These are phyloP conservation scores for Adrianichthys oophorus DNA, from an alignment of 2,797 vertebrate species.

Conservation along the genomic window DNA sequence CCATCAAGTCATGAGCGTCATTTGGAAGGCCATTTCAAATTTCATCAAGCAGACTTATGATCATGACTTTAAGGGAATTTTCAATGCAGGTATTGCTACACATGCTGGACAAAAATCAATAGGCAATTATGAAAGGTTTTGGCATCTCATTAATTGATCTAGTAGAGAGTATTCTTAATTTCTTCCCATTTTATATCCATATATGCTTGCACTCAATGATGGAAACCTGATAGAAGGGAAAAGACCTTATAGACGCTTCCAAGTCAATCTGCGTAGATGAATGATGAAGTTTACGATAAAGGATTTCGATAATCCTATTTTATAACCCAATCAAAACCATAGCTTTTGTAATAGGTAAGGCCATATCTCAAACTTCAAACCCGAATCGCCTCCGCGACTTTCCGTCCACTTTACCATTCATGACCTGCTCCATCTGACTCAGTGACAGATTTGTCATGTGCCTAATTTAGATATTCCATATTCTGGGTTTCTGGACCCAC, in stretches of 20 bases:
- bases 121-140: slow-evolving; percentile 45
- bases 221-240: slow-evolving; percentile 27
- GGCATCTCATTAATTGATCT: slow-evolving; percentile 56
- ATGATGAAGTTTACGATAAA: slow-evolving; percentile 6
- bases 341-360: slow-evolving; percentile 9
- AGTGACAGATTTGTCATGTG: slow-evolving; percentile 74
- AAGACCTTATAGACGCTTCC: slow-evolving; percentile 14
- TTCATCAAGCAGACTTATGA: slow-evolving; percentile 40
- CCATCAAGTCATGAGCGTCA: slow-evolving; percentile 40
- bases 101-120: slow-evolving; percentile 52
- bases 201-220: slow-evolving; percentile 10
- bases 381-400: slow-evolving; percentile 31
- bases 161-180: slow-evolving; percentile 1
- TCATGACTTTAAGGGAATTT: slow-evolving; percentile 33
- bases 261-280: slow-evolving; percentile 2
- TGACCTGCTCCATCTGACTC: slow-evolving; percentile 66
- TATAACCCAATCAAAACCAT: not conserved
- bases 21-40: slow-evolving; percentile 44
- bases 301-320: slow-evolving; percentile 1
- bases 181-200: slow-evolving; percentile 24
- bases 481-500: slow-evolving; percentile 73
- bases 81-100: slow-evolving; percentile 38
- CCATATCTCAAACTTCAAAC: slow-evolving; percentile 14
- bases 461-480: slow-evolving; percentile 82
- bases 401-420: slow-evolving; percentile 34